phyloP scores from a whole-genome alignment of 2,113 vertebrate genomes.

The Phylloscopus trochilus region DNA sequence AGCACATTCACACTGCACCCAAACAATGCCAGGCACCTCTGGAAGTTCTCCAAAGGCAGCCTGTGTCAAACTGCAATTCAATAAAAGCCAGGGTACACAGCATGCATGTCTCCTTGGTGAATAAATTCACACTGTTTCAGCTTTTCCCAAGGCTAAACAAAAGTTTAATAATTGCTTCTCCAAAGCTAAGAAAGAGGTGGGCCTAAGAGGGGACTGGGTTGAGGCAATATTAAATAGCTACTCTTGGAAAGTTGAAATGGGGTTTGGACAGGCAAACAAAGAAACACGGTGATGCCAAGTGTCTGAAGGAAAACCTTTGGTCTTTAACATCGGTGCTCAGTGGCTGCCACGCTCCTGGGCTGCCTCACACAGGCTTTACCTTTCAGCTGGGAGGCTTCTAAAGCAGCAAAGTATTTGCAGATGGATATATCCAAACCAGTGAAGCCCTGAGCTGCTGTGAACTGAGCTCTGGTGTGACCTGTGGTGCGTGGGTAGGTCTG shows the following conservation, averaged over 20 bases:
- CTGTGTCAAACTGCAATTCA: background rate
- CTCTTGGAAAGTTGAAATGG: background rate
- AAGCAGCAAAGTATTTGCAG: background rate
- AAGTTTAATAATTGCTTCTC: background rate
- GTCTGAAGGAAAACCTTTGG: background rate
- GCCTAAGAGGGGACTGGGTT: background rate
- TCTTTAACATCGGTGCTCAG: background rate
- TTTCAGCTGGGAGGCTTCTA: background rate
- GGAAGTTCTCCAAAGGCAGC: background rate
- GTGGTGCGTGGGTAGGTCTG: background rate
- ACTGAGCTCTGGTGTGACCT: background rate
- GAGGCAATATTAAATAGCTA: background rate
- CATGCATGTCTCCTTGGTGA: background rate
- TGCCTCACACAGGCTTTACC: background rate
- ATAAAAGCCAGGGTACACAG: background rate
- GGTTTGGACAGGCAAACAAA: background rate
- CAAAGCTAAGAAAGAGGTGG: background rate
- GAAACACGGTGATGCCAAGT: background rate
- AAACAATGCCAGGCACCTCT: conserved; percentile 33
- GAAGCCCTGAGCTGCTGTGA: accelerated
- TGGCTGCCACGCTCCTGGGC: background rate
- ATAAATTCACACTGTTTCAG: background rate
- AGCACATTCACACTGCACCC: background rate
- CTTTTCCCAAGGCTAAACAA: background rate
- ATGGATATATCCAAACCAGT: background rate